Evolutionary conservation across 2,113 vertebrate genomes (phyloP).

Genomic region (Platycercus adscitus): DNA sequence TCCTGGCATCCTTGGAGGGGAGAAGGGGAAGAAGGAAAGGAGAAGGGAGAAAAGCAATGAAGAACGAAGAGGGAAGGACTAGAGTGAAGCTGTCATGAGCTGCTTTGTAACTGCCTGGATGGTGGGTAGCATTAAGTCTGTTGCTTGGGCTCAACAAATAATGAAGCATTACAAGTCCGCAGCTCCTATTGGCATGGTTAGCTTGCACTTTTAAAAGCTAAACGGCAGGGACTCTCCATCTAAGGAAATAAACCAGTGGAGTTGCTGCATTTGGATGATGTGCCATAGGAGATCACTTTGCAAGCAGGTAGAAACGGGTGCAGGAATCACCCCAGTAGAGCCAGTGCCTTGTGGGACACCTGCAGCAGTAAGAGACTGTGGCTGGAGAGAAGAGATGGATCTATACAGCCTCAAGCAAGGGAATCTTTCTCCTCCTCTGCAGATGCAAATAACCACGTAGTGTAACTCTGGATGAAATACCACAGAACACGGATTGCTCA

Average conservation of each 20-base stretch:
- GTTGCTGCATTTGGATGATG: neutral
- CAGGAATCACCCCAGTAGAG: neutral
- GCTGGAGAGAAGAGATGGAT: neutral
- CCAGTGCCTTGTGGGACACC: neutral
- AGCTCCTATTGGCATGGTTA: rapidly evolving
- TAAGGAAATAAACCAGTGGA: neutral
- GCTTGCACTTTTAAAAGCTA: neutral
- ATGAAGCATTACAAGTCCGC: neutral
- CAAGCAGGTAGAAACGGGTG: neutral
- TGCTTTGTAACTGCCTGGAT: neutral
- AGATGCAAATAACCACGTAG: neutral
- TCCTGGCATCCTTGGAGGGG: neutral
- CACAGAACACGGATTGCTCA: neutral
- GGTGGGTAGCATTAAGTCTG: neutral
- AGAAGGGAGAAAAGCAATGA: neutral
- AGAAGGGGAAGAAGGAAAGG: neutral
- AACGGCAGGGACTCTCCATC: neutral
- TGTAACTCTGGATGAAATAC: neutral
- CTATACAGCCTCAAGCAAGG: neutral
- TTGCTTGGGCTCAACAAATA: neutral
- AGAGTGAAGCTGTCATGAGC: neutral
- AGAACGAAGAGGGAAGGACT: neutral
- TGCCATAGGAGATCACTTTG: neutral
- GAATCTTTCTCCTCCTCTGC: neutral
- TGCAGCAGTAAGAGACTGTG: neutral